Base-by-base conservation (phyloP, 1,140 invertebrate species). In the Atta colombica region DNA sequence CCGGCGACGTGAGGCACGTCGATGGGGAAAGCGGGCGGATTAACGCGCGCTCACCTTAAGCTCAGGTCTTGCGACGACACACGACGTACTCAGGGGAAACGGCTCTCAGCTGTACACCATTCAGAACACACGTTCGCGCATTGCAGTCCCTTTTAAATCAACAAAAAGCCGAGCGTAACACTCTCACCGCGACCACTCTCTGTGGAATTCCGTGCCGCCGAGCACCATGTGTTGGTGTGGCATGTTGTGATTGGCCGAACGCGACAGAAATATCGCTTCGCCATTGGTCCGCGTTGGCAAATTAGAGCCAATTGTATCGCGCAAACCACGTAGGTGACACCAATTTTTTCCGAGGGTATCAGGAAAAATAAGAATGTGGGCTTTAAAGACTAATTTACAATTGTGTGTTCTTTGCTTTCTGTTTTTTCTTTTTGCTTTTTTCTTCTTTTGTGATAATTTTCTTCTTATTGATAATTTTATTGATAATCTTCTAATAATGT, bases 221-320 rank as follows among this genome's bases (percentile, higher is more conserved):
- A 66, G 86, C 84, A 89, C 84, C 90, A 92, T 91, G 88, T 92
- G 90, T 92, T 93, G 89, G 93, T 94, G 93, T 94, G 93, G 93
- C 93, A 94, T 72, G 71, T 90, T 65, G 77, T 77, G 88, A 94
- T 94, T 94, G 93, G 93, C 81, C 69, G 77, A 45, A 25, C 55
- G 39, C 28, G 7, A 14, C 39, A 39, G 7, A 65, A 86, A 31
- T 78, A 66, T 51, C 58, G 16, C 10, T 16, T 31, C 8, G 69
- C 60, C 21, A 91, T 94, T 94, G 93, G 93, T 91, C 93, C 93
- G 92, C 93, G 93, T 93, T 93, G 91, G 86, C 93, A 86, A 92
- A 93, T 92, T 72, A 55, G 63, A 65, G 60, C 72, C 82, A 86
- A 86, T 88, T 14, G 12, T 7, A n/a, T 71, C 45, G 69, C 63